These are phyloP conservation scores for Dicyrtoma fusca DNA, from an alignment of 2,888 invertebrate genomes.

Conservation along the genomic window DNA sequence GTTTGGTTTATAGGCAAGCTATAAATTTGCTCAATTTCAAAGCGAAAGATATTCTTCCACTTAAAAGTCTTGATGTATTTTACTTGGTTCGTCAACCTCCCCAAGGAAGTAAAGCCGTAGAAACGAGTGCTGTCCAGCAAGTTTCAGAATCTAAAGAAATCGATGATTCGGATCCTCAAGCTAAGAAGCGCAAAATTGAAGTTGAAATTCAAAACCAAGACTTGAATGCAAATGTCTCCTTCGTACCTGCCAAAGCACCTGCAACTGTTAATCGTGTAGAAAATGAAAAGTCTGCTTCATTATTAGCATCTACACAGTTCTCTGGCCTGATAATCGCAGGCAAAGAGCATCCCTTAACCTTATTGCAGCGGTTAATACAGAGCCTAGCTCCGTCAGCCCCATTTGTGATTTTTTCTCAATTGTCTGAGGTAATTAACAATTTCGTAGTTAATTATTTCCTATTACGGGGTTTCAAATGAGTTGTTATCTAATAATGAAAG, in stretches of 20 bases:
- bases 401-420: slow-evolving; percentile 79
- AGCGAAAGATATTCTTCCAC: slow-evolving; percentile 70
- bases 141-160: background rate
- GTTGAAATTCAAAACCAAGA: background rate
- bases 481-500: no score
- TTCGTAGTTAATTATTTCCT: no score
- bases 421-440: slow-evolving; percentile 66
- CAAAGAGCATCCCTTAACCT: slow-evolving; percentile 82
- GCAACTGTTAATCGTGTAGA: slow-evolving; percentile 45
- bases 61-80: slow-evolving; percentile 76
- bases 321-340: slow-evolving; percentile 76
- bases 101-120: background rate
- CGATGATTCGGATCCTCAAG: background rate
- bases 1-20: slow-evolving; percentile 63
- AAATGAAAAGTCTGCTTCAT: slow-evolving; percentile 48
- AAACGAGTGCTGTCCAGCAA: background rate
- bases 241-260: slow-evolving; percentile 20
- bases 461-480: no score
- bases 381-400: slow-evolving; percentile 81
- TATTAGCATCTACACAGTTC: slow-evolving; percentile 37
- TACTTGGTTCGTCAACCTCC: slow-evolving; percentile 63
- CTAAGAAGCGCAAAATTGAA: slow-evolving; percentile 21
- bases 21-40: slow-evolving; percentile 79
- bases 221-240: background rate
- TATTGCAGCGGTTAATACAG: slow-evolving; percentile 74